Evolutionary conservation across 2,113 vertebrate genomes (phyloP), one percentile per base, ranked within the genome.

Genomic region (Alectura lathami): DNA sequence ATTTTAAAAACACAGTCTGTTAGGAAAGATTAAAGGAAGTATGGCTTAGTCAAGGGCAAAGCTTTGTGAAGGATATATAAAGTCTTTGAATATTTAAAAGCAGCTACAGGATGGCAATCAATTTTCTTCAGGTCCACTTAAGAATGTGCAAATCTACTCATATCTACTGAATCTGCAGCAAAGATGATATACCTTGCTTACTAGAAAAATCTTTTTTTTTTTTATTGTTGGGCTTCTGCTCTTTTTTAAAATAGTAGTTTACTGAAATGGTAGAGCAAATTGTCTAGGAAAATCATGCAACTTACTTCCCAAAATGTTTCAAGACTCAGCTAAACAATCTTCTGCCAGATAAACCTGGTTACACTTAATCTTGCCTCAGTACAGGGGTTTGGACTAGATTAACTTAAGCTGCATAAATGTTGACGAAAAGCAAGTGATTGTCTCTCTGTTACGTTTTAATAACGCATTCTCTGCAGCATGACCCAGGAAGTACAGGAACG

Each of bases 21-120:
- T 79, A 66, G 51, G 51, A 70, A 91, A 86, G 67, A 89, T 62
- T 79, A 93, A 93, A 78, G 34, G 34, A 91, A 64, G 43, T 54
- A 50, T 34, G 76, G 20, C 26, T 79, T 67, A 67, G 36, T 70
- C 77, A 82, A 83, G 60, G 70, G 40, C 76, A 93, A 88, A 86
- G 38, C 40, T 50, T 86, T 50, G 15, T 59, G 38, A 78, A 83
- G 70, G 23, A 43, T 74, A 60, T 60, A 54, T 69, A 40, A 81
- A 73, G 29, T 29, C 67, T 91, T 59, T 75, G 67, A 79, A 79
- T 86, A 79, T 83, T 83, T 83, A 86, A 83, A 70, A 47, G 17
- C 22, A 83, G 18, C 60, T 86, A 42, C 6, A 59, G 40, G 34
- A 42, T 23, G 14, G 12, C 54, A 78, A 75, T 79, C 24, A 56